Base-by-base conservation (phyloP, 2,113 vertebrate genomes). In the Archilochus colubris region DNA sequence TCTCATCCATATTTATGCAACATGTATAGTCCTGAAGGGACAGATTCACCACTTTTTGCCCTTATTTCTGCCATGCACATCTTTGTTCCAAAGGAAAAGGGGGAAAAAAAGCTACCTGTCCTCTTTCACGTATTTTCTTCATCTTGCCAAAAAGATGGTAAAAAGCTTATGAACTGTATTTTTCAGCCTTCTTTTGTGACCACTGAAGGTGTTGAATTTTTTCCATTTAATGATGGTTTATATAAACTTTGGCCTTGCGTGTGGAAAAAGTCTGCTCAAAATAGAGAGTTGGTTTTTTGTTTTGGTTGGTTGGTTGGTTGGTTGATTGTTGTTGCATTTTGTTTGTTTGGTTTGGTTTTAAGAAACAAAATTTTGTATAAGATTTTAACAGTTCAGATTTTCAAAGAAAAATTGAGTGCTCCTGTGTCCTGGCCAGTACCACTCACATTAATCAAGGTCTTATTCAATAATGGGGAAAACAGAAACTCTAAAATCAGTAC, bases 101-200 rank as follows among this genome's bases (percentile, higher is more conserved):
- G 2, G 1, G 0, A 4, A n/a, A 25, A 25, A 30, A 25, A 31
- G 3, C 10, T 46, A 7, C 6, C 50, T 55, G 7, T 13, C 6
- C 4, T 75, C 44, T 59, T 66, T 36, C 7, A 58, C 2, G 4
- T 44, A 33, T 36, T 88, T 89, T 84, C 22, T 8, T 91, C 13
- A 55, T 30, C 21, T 62, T 74, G 9, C 2, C 9, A 43, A 81
- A 88, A 66, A 54, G 3, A 6, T 13, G 10, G 10, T 7, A 4
- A 66, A 84, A 86, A 64, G 2, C 12, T 38, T 36, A 20, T 61
- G 25, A 85, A 61, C 12, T 54, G 17, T 11, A 3, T 22, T 22
- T 12, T 69, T 12, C 72, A 31, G 40, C 2, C 23, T 31, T 76
- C 77, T 80, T 43, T 51, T 64, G 6, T 46, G 33, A 43, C 68